phyloP scores from a whole-genome alignment of 37 sponge, comb jelly and placozoan genomes.

The Aphrocallistes beatrix region DNA sequence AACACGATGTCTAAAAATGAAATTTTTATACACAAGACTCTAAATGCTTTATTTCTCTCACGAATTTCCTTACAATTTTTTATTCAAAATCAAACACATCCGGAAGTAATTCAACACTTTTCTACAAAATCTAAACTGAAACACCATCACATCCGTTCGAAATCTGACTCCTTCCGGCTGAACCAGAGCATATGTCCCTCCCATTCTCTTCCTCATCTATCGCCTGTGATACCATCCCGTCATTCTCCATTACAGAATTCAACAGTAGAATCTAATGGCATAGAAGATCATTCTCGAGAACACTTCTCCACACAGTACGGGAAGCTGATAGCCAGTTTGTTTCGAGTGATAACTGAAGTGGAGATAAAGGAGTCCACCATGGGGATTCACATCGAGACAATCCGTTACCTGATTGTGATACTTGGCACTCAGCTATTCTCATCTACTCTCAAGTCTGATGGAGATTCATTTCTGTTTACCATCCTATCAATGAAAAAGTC shows the following conservation, averaged over 20 bases:
- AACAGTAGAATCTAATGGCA: not conserved
- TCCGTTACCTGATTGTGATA: not conserved
- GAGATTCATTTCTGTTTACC: not conserved
- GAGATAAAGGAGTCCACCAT: not conserved
- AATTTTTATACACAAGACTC: not conserved
- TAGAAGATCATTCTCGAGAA: not conserved
- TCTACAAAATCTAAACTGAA: not conserved
- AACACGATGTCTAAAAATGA: not conserved
- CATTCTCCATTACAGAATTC: too few relatives aligned
- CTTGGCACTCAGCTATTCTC: constrained; percentile 14
- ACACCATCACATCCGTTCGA: not conserved
- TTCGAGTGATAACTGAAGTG: not conserved
- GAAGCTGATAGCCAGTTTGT: not conserved
- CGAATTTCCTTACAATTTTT: not conserved
- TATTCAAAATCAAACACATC: not conserved
- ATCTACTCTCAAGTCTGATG: not conserved
- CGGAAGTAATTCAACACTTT: not conserved
- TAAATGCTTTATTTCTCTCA: not conserved
- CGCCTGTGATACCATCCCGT: not conserved
- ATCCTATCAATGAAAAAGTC: not conserved
- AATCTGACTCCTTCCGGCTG: not conserved
- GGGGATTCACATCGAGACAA: not conserved
- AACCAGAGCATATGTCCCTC: not conserved
- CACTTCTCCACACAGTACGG: not conserved
- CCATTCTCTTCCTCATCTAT: not conserved